phyloP scores from a whole-genome alignment of 2,888 invertebrate species.

The Tenthredo notha region DNA sequence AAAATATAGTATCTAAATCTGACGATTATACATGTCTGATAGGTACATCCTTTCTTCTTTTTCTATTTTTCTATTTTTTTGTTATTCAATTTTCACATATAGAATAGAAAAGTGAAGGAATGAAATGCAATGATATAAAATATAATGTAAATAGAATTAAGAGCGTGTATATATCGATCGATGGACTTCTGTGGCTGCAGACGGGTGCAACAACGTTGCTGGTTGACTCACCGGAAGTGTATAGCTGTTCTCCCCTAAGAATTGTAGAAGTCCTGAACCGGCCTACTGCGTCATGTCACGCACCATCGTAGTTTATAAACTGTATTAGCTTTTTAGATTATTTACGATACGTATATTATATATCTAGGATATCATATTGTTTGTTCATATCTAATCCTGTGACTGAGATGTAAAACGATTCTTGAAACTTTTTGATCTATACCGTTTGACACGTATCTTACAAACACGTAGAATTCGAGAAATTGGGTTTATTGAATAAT shows the following conservation, averaged over 20 bases:
- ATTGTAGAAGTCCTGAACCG: slow-evolving; percentile 35
- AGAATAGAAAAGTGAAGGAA: not conserved
- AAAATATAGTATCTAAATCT: not conserved
- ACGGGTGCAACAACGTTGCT: not conserved
- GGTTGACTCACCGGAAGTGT: slow-evolving; percentile 76
- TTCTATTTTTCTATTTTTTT: not conserved
- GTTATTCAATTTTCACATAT: not conserved
- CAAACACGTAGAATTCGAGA: not conserved
- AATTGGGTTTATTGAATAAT: slow-evolving; percentile 23
- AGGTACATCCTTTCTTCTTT: not conserved
- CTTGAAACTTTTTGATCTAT: not conserved
- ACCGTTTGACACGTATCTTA: slow-evolving; percentile 1
- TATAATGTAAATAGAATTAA: not conserved
- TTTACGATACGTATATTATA: not conserved
- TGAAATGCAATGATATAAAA: not conserved
- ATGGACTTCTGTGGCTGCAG: slow-evolving; percentile 21
- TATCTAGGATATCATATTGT: not conserved
- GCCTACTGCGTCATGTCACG: slow-evolving; percentile 30
- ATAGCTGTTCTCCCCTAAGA: slow-evolving; percentile 65
- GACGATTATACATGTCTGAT: not conserved
- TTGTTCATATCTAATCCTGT: not conserved
- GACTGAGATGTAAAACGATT: not conserved
- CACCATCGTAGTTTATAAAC: slow-evolving; percentile 7
- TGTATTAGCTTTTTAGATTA: slow-evolving; percentile 23
- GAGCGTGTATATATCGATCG: not conserved